Conservation (phyloP, 2,113 vertebrate species). For the Rhinolophus ferrumequinum region DNA sequence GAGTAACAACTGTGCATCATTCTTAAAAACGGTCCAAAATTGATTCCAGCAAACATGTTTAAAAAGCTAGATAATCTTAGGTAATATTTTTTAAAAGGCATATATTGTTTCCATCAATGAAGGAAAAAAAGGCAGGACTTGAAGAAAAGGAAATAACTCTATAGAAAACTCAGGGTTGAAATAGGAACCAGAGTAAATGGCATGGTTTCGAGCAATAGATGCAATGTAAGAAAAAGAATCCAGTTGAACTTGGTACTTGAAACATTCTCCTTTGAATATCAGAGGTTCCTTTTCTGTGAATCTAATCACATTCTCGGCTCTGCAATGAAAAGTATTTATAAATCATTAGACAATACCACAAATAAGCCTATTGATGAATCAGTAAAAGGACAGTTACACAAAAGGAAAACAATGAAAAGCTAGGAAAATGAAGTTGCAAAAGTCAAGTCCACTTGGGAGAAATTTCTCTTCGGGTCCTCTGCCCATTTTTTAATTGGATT, state of each 20-base stretch:
- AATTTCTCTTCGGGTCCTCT: no score
- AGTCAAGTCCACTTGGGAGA: neutral
- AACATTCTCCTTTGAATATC: neutral
- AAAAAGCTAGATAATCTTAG: constrained; percentile 18
- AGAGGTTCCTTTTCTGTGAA: neutral
- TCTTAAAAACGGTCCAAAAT: constrained; percentile 14
- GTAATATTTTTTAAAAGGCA: neutral
- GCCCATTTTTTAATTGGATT: no score
- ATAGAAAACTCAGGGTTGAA: neutral
- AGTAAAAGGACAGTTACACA: neutral
- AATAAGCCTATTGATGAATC: neutral
- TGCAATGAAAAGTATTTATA: constrained; percentile 3
- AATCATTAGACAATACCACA: neutral
- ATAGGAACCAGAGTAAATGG: neutral
- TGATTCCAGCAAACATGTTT: neutral
- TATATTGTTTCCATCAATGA: neutral
- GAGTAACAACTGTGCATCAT: neutral
- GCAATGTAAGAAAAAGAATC: neutral
- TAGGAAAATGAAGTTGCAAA: neutral
- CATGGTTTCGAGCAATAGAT: constrained; percentile 17
- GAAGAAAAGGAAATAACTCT: neutral
- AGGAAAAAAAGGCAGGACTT: neutral
- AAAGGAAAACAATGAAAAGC: neutral
- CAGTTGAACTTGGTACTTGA: neutral
- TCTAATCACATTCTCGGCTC: neutral